Base-by-base conservation (phyloP, 2,113 vertebrate genomes). In the Tonatia bakeri region DNA sequence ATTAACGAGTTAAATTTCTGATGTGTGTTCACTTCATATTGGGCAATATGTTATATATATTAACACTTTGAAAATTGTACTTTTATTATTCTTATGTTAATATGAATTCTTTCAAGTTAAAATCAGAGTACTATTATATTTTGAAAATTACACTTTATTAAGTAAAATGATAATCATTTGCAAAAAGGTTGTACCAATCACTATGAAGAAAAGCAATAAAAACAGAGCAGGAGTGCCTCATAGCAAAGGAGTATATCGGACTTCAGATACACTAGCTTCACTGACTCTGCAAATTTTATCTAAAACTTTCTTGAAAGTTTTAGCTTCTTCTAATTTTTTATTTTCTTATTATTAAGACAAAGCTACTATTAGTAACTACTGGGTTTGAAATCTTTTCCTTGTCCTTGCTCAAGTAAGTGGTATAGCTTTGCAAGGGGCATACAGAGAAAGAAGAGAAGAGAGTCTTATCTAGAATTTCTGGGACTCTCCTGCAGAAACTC, bases 81-180 rank as follows among this genome's bases (percentile, higher is more conserved):
- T 79, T 95, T 79, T 70, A 47, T 33, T 73, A 38, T 10, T 91
- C 24, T 52, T 90, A 43, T 4, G 87, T 91, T 65, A 52, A 87
- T 81, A 65, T 24, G 13, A 91, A 87, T 54, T 31, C 4, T 45
- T 80, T 36, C 8, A 65, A n/a, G 69, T 72, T 80, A 52, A 81
- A 54, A 54, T 94, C 5, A 72, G 86, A 77, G 52, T 82, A 24
- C 43, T 43, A 24, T 86, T 90, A 56, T 45, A 65, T 3, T 45
- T 43, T 72, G 9, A 54, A 82, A 86, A 45, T 91, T 91, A 11
- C 6, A 73, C 1, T 54, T 64, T 72, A 50, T 76, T 72, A 64
- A 54, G 4, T 9, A 82, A 85, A 79, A 3, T 14, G 65, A 56
- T 59, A 59, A 19, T 50, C 45, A 38, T 38, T 93, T 90, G 16